Evolutionary conservation across 1,140 invertebrate genomes (phyloP).

Genomic region (Atopsyche davidsoni): DNA sequence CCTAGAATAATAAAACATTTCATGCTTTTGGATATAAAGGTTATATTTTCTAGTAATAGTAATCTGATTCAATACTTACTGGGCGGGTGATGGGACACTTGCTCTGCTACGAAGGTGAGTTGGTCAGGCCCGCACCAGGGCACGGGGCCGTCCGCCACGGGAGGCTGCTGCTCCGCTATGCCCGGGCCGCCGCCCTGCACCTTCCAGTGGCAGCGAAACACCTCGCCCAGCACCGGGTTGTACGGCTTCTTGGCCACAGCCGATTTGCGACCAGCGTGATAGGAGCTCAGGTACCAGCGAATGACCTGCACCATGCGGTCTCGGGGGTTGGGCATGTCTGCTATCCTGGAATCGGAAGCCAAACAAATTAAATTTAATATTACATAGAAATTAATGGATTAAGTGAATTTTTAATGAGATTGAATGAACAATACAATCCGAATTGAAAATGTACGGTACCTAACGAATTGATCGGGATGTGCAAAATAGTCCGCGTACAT

Average conservation of each 20-base stretch:
- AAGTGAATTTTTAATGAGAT: too few species aligned
- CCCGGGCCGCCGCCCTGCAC: constrained; percentile 36
- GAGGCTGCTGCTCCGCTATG: background rate
- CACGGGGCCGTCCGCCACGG: constrained; percentile 68
- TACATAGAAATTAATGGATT: too few species aligned
- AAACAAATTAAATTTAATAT: constrained; percentile 4
- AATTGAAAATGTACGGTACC: too few species aligned
- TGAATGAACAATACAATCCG: too few species aligned
- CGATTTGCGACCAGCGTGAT: constrained; percentile 92
- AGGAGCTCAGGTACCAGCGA: constrained; percentile 93
- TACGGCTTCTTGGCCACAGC: constrained; percentile 96
- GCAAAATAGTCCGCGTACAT: constrained; percentile 99
- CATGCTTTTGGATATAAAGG: too few species aligned
- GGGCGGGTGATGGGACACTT: constrained; percentile 99
- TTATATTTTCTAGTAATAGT: background rate
- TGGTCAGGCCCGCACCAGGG: constrained; percentile 76
- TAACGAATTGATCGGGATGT: constrained; percentile 92
- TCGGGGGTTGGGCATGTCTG: constrained; percentile 71
- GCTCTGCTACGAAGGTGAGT: constrained; percentile 90
- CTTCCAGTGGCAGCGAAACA: constrained; percentile 88
- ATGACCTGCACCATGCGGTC: constrained; percentile 92
- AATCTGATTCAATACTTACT: constrained; percentile 50
- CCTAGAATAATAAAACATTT: too few species aligned
- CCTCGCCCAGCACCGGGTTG: constrained; percentile 93
- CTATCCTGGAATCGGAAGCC: constrained; percentile 55